Conservation (phyloP, 2,797 vertebrate species). For the Falco rusticolus region DNA sequence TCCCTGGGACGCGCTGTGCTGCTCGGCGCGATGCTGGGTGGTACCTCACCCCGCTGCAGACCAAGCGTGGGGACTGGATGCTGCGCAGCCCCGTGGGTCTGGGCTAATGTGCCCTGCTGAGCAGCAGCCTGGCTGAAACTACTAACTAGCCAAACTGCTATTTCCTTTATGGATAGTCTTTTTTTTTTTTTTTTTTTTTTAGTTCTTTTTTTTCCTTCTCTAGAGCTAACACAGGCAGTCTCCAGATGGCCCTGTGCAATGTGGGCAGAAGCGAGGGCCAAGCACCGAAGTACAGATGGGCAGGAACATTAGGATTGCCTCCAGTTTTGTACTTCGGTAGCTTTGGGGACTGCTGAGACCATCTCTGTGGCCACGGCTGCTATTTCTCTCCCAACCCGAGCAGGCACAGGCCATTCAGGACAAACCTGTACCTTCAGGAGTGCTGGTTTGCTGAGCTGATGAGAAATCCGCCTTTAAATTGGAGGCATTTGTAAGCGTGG, state of each 20-base stretch:
- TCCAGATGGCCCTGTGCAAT: neutral
- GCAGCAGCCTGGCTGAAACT: neutral
- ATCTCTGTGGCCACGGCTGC: neutral
- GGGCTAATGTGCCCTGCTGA: neutral
- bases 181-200: too few species aligned
- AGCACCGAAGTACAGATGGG: neutral
- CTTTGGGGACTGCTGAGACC: neutral
- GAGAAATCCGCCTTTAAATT: neutral
- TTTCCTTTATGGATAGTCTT: neutral
- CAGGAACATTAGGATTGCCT: neutral
- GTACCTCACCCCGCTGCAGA: neutral
- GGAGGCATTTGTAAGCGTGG: neutral
- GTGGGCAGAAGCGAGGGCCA: neutral
- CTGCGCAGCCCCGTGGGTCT: neutral
- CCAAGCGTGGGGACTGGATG: too few species aligned
- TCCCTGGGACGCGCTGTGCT: neutral
- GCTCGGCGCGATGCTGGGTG: fast-evolving
- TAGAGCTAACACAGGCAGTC: neutral
- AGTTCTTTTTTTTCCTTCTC: too few species aligned
- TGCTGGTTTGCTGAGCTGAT: neutral
- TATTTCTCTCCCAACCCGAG: neutral
- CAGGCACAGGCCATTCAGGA: neutral
- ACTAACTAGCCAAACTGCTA: neutral
- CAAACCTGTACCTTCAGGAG: neutral
- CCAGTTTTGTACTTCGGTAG: neutral